Percentiles rank a stretch among this genome's conserved stretches.
phyloP scores from a whole-genome alignment of 2,888 invertebrate genomes.

The Eustalomyia histrio region DNA sequence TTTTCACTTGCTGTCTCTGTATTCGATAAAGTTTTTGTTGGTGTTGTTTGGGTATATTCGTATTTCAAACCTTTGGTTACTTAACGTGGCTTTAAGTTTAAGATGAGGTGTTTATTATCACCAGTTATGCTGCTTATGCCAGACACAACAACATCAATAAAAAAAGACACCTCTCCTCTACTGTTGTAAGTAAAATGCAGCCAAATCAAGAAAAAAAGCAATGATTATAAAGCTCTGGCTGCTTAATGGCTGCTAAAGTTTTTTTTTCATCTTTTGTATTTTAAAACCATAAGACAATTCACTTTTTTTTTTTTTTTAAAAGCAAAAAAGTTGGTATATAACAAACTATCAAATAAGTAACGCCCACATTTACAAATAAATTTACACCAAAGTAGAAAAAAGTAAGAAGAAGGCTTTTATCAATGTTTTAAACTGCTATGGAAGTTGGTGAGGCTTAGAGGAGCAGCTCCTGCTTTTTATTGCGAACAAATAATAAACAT shows the following conservation, averaged over 20 bases:
- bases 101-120: constrained; percentile 65
- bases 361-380: constrained; percentile 64
- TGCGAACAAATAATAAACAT: constrained; percentile 3
- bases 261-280: constrained; percentile 24
- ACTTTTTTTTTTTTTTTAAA: too few species aligned
- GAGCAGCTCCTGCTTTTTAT: constrained; percentile 49
- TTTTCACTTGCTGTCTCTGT: constrained; percentile 18
- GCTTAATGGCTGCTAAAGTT: constrained; percentile 62
- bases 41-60: not conserved
- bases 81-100: constrained; percentile 57
- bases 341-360: constrained; percentile 51
- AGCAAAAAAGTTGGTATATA: constrained; percentile 25
- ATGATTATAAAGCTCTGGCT: constrained; percentile 55
- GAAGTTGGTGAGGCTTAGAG: not conserved
- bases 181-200: not conserved
- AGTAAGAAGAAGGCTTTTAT: not conserved
- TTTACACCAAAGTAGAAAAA: constrained; percentile 25
- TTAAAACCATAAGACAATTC: constrained; percentile 13
- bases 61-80: not conserved
- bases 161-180: constrained; percentile 29
- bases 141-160: constrained; percentile 44
- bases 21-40: not conserved
- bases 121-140: constrained; percentile 59
- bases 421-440: constrained; percentile 4
- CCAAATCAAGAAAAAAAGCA: not conserved